These are phyloP conservation scores for Artibeus lituratus DNA, from an alignment of 2,797 vertebrate genomes.

Conservation along the genomic window DNA sequence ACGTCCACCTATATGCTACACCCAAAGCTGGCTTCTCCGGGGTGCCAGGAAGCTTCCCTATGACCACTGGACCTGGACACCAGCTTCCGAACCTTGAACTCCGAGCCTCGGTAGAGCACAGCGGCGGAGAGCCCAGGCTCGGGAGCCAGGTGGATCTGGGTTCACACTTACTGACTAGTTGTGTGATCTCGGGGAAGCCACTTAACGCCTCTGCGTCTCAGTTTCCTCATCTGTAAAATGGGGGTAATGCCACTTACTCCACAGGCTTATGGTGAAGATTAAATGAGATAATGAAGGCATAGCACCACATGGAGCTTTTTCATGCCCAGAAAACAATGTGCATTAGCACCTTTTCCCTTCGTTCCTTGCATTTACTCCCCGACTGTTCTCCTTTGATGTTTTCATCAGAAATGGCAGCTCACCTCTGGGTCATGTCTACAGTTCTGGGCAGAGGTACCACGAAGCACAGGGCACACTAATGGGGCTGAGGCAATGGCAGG, in stretches of 20 bases:
- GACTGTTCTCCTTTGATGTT: background rate
- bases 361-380: background rate
- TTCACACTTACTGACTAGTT: background rate
- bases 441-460: background rate
- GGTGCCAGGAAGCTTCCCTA: background rate
- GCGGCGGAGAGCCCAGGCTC: background rate
- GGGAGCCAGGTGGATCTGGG: background rate
- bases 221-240: conserved; percentile 42
- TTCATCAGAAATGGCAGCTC: background rate
- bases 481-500: background rate
- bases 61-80: background rate
- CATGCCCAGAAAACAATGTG: background rate
- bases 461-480: background rate
- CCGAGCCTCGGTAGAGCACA: background rate
- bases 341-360: background rate
- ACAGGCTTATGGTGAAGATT: background rate
- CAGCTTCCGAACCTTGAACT: background rate
- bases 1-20: background rate
- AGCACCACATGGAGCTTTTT: background rate
- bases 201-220: background rate
- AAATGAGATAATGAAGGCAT: conserved; percentile 8
- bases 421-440: background rate
- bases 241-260: background rate
- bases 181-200: conserved; percentile 2
- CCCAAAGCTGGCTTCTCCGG: background rate